Conservation (phyloP, 2,888 invertebrate species). For the Cryptocephalus primarius region DNA sequence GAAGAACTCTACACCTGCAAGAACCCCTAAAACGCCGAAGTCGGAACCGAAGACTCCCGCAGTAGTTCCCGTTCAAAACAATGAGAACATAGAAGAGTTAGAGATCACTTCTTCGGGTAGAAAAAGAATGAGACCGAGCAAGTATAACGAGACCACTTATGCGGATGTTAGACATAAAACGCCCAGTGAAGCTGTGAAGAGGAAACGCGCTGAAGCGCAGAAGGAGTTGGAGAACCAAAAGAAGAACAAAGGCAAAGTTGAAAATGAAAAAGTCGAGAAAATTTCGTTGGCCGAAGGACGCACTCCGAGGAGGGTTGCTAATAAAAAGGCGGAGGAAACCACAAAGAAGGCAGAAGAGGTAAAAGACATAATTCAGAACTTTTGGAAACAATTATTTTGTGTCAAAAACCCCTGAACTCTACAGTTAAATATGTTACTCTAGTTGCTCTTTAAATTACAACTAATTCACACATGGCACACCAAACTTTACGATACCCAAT, state of each 20-base stretch:
- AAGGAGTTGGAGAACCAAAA: constrained; percentile 16
- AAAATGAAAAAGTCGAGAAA: constrained; percentile 2
- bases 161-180: constrained; percentile 33
- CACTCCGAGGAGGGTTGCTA: not conserved
- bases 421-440: too few species aligned
- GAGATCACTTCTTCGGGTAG: constrained; percentile 55
- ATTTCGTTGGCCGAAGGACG: not conserved
- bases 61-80: constrained; percentile 8
- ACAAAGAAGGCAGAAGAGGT: not conserved
- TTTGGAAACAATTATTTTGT: too few species aligned
- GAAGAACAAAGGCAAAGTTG: not conserved
- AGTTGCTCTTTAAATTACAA: too few species aligned
- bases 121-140: constrained; percentile 50
- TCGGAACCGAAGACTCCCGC: constrained; percentile 15
- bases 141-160: constrained; percentile 54
- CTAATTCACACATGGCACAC: too few species aligned
- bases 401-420: too few species aligned
- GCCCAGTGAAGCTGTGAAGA: constrained; percentile 18
- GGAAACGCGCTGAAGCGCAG: constrained; percentile 27
- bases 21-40: constrained; percentile 27
- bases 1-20: constrained; percentile 21
- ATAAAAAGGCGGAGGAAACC: not conserved
- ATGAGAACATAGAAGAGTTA: constrained; percentile 29
- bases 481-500: too few species aligned
- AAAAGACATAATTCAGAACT: too few species aligned